Evolutionary conservation across 2,797 vertebrate species (phyloP), one percentile per base, ranked within the genome.

Genomic region (Pogoniulus pusillus): DNA sequence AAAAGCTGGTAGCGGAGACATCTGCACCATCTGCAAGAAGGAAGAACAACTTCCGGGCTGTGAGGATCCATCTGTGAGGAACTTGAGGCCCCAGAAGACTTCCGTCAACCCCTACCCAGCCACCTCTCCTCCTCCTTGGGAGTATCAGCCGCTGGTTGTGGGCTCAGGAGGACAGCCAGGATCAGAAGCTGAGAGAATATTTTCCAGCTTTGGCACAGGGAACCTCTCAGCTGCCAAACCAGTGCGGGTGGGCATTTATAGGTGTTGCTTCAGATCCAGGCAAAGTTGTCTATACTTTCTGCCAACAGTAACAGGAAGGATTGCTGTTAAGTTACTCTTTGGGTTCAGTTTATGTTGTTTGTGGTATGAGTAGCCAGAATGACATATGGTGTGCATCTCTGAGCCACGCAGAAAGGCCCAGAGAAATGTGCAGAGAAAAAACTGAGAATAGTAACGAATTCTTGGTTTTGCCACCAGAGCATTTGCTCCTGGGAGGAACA

Each of bases 401-500:
- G 51, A 71, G 54, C 41, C 0, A 0, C 35, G 54, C 45, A 37
- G 30, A 82, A 63, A 14, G 70, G 57, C 49, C 27, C 22, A 58
- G 47, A n/a, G 47, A 49, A 81, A 58, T 1, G 3, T 60, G 49
- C 51, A 49, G 72, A 41, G 55, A 64, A 58, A 77, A 84, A 39
- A 47, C 16, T 2, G 4, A 89, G 43, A 47, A 27, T 16, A 82
- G 27, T 77, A 43, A 62, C 37, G 26, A 62, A 62, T 89, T 78
- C 66, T 77, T 82, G 16, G 37, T 91, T 82, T 88, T 47, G 57
- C 53, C 72, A 41, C n/a, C 41, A 27, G 60, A 68, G 49, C 51
- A 19, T 82, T 91, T 92, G 64, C 81, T 93, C 41, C 69, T 57
- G 43, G 60, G 53, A 79, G 65, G 72, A 93, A 49, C 82, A 71